Evolutionary conservation across 2,888 invertebrate species (phyloP).

Genomic region (Heliconius erato): DNA sequence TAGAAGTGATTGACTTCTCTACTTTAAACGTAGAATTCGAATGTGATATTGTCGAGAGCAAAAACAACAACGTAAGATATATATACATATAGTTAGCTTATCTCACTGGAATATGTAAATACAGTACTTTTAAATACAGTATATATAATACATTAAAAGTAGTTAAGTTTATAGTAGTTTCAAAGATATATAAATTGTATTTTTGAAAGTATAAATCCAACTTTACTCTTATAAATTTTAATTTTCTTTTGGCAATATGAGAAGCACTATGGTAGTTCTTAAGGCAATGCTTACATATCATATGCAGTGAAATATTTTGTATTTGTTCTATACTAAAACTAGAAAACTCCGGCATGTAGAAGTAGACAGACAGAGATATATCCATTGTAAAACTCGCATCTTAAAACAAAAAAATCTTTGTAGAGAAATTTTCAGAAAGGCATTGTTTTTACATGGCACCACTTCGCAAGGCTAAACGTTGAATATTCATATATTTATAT

Average conservation of each 20-base stretch:
- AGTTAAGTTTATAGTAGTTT: too few relatives aligned
- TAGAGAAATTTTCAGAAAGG: conserved; percentile 36
- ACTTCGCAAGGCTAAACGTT: conserved; percentile 45
- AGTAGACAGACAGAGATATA: conserved; percentile 41
- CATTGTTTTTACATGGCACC: conserved; percentile 46
- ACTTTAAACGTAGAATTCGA: too few relatives aligned
- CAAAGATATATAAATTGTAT: background rate
- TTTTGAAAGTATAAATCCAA: background rate
- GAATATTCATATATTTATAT: conserved; percentile 12
- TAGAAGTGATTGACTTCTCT: too few relatives aligned
- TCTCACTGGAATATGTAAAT: too few relatives aligned
- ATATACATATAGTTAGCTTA: too few relatives aligned
- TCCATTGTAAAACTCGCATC: conserved; percentile 45
- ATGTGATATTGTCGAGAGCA: too few relatives aligned
- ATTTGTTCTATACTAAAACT: conserved; percentile 31
- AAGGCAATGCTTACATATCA: background rate
- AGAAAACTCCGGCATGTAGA: conserved; percentile 40
- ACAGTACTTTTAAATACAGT: too few relatives aligned
- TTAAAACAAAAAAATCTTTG: conserved; percentile 45
- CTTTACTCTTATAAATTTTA: background rate
- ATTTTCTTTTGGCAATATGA: background rate
- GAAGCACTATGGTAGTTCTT: background rate
- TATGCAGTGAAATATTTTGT: conserved; percentile 20
- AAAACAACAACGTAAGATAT: too few relatives aligned
- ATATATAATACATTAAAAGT: too few relatives aligned